Evolutionary conservation across 2,888 invertebrate genomes (phyloP).

Genomic region (Parnassius smintheus): DNA sequence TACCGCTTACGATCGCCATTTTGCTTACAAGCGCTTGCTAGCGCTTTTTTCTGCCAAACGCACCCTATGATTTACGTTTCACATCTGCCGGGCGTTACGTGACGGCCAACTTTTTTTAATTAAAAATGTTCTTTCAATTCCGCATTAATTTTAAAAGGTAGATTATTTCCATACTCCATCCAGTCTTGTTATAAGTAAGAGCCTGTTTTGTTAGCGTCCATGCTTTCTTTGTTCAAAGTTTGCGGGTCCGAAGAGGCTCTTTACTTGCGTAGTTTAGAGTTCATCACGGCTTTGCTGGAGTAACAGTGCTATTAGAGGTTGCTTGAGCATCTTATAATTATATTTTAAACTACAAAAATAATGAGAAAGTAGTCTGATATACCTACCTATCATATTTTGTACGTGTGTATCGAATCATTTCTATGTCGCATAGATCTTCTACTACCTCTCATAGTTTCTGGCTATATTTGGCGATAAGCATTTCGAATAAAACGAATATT

Average conservation of each 20-base stretch:
- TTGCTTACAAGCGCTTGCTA: too few relatives aligned
- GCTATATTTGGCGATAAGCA: too few relatives aligned
- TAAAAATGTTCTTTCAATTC: not conserved
- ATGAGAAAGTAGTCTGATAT: not conserved
- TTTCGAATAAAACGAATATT: too few relatives aligned
- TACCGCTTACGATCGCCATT: too few relatives aligned
- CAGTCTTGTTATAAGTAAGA: not conserved
- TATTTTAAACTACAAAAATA: not conserved
- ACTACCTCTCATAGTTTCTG: too few relatives aligned
- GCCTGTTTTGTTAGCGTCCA: constrained; percentile 7
- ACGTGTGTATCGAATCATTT: too few relatives aligned
- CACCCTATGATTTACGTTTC: too few relatives aligned
- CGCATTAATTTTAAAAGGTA: not conserved
- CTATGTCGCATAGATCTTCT: too few relatives aligned
- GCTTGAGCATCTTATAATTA: not conserved
- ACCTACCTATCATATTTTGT: too few relatives aligned
- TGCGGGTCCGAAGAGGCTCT: constrained; percentile 13
- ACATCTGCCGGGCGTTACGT: too few relatives aligned
- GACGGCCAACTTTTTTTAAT: too few relatives aligned
- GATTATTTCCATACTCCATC: constrained; percentile 3
- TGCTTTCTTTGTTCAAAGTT: constrained; percentile 23
- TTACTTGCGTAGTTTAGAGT: constrained; percentile 18
- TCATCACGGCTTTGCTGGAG: constrained; percentile 13
- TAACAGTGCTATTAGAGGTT: constrained; percentile 3
- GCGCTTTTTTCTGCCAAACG: too few relatives aligned